A percentile compares a stretch with the other conserved stretches of the same genome.
Conservation (phyloP, 2,113 vertebrate species). For the Lethenteron camtschaticum region DNA sequence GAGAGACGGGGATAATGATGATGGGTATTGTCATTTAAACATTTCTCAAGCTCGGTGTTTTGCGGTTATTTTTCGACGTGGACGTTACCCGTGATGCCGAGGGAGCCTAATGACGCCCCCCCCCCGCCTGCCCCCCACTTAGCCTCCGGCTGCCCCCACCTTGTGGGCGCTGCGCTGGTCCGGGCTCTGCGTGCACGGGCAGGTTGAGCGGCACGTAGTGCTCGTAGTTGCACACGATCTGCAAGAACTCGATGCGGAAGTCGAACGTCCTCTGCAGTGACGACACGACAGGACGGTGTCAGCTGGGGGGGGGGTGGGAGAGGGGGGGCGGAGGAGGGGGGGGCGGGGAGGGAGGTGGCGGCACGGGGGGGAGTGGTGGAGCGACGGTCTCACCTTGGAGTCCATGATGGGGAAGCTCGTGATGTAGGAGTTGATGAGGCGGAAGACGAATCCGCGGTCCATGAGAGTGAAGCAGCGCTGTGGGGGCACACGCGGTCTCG, state of each 20-base stretch:
- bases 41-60: conserved; percentile 8
- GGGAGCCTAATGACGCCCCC: too few relatives aligned
- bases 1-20: conserved; percentile 4
- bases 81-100: too few relatives aligned
- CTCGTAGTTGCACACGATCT: conserved; percentile 68
- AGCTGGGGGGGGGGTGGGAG: neutral
- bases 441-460: conserved; percentile 82
- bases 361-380: neutral
- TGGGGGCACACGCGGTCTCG: conserved; percentile 10
- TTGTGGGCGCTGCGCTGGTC: too few relatives aligned
- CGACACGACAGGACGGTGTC: conserved; percentile 4
- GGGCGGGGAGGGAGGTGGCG: too few relatives aligned
- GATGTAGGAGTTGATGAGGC: conserved; percentile 76
- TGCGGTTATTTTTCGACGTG: too few relatives aligned
- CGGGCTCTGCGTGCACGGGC: conserved; percentile 62
- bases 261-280: conserved; percentile 47
- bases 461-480: conserved; percentile 82
- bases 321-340: neutral
- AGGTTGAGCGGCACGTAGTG: conserved; percentile 91
- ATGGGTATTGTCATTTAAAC: conserved; percentile 10
- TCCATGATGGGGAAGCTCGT: conserved; percentile 72
- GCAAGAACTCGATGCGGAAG: conserved; percentile 89
- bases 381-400: conserved; percentile 46
- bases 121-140: too few relatives aligned
- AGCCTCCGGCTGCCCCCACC: too few relatives aligned